phyloP scores from a whole-genome alignment of 1,140 invertebrate species.

The Macrotrachela quadricornifera region DNA sequence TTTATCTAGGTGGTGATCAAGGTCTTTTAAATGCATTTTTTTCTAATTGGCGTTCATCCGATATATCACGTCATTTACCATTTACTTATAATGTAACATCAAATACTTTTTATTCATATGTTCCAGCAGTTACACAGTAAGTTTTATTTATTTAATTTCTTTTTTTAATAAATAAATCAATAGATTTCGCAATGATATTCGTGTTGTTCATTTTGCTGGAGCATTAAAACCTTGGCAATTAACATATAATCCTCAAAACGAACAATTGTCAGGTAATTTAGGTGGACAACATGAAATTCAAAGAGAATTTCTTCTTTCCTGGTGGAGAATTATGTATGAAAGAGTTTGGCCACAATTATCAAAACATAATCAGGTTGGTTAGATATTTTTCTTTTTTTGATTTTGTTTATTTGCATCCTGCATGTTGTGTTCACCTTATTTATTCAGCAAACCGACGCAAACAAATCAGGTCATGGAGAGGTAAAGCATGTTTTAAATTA shows the following conservation, averaged over 20 bases:
- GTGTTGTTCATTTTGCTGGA: slow-evolving; percentile 95
- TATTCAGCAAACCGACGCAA: no score
- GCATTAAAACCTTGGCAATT: slow-evolving; percentile 80
- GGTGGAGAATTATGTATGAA: no score
- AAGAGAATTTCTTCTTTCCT: no score
- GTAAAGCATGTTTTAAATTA: no score
- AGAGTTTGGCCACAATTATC: no score
- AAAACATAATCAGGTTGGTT: no score
- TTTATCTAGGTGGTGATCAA: slow-evolving; percentile 33
- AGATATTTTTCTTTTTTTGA: no score
- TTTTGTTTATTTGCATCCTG: no score
- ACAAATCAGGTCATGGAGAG: no score
- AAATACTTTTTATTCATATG: slow-evolving; percentile 78
- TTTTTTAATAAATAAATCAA: slow-evolving; percentile 8
- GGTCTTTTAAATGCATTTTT: slow-evolving; percentile 82
- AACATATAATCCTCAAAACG: slow-evolving; percentile 33
- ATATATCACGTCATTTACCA: slow-evolving; percentile 73
- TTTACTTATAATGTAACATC: slow-evolving; percentile 95
- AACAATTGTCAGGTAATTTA: no score
- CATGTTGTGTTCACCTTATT: no score
- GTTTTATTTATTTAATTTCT: not conserved
- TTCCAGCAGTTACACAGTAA: slow-evolving; percentile 79
- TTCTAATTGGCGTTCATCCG: slow-evolving; percentile 65
- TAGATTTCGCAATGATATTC: slow-evolving; percentile 70
- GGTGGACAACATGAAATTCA: no score